These are phyloP conservation scores for Nematostella vectensis DNA, from an alignment of 92 coral and sea anemone genomes.

Conservation along the genomic window DNA sequence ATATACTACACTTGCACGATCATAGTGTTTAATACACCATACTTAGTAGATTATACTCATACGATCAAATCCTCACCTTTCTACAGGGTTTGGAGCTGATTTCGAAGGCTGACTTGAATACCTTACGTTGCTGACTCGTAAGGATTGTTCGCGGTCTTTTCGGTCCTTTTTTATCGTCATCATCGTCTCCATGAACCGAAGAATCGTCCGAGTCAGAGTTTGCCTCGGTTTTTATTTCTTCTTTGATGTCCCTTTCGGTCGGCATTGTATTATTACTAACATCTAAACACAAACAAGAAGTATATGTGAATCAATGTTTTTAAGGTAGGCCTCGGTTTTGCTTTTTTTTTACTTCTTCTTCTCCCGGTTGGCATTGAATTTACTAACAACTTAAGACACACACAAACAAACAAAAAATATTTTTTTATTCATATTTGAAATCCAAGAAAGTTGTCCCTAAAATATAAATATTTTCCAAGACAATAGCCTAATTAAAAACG, in stretches of 20 bases:
- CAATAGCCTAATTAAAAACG: too few species aligned
- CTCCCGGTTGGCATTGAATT: too few species aligned
- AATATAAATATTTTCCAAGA: too few species aligned
- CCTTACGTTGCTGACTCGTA: conserved; percentile 95
- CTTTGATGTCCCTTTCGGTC: conserved; percentile 45
- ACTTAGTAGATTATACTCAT: too few species aligned
- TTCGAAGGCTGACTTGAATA: conserved; percentile 98
- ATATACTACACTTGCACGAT: too few species aligned
- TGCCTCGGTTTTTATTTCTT: conserved; percentile 61
- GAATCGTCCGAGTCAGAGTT: conserved; percentile 92
- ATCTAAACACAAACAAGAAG: conserved; percentile 25
- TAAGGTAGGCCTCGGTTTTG: neutral
- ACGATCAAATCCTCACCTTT: conserved; percentile 81
- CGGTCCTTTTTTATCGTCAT: conserved; percentile 96
- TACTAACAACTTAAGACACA: too few species aligned
- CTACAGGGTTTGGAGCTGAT: conserved; percentile 98
- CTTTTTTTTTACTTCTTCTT: too few species aligned
- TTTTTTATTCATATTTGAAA: too few species aligned
- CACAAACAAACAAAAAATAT: too few species aligned
- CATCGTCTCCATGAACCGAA: conserved; percentile 76
- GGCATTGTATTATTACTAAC: conserved; percentile 45
- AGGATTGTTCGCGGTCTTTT: conserved; percentile 94
- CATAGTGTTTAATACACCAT: too few species aligned
- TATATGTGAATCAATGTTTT: neutral
- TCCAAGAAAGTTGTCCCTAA: too few species aligned